Evolutionary conservation across 2,113 vertebrate genomes (phyloP), one percentile per base, ranked within the genome.

Genomic region (Engraulis encrasicolus): DNA sequence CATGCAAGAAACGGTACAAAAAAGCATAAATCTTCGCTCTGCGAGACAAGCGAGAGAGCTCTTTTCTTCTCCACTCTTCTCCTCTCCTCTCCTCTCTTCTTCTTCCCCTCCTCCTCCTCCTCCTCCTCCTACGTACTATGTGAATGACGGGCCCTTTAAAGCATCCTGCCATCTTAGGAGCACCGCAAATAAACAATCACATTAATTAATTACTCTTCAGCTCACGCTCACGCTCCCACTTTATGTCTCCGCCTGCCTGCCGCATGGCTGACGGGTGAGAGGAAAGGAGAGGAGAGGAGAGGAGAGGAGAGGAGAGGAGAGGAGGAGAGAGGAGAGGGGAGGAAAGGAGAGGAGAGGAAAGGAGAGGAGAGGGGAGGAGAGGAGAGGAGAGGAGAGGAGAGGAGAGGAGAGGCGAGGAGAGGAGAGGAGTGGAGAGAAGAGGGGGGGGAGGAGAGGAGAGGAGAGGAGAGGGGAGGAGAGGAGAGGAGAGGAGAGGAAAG

Each of bases 111-210:
- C n/a, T n/a, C n/a, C n/a, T n/a, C n/a, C 89, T 88, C 87, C 90
- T 79, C 83, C 50, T 79, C 88, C 86, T 87, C 83, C 91, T 87
- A 85, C 88, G 85, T 91, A n/a, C n/a, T n/a, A n/a, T n/a, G 89
- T 89, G 88, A 91, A 83, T 89, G 90, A 81, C 88, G 83, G 86
- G 66, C 84, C 83, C 90, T 94, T 92, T 93, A 88, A 93, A 93
- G 90, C 90, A 86, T 49, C 82, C 90, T 93, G 92, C 92, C 92
- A 92, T 87, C 58, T 81, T 86, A 61, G 71, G 77, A 84, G 83
- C 87, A 88, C 88, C 89, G 91, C 87, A 91, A 88, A 90, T 89
- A 90, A 88, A 87, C 82, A 81, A 87, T 91, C 86, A 82, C 87
- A 91, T 87, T 92, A 90, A 94, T 94, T 92, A 93, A 84, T 92